Conservation (phyloP, 2,113 vertebrate species). For the Turnix velox region DNA sequence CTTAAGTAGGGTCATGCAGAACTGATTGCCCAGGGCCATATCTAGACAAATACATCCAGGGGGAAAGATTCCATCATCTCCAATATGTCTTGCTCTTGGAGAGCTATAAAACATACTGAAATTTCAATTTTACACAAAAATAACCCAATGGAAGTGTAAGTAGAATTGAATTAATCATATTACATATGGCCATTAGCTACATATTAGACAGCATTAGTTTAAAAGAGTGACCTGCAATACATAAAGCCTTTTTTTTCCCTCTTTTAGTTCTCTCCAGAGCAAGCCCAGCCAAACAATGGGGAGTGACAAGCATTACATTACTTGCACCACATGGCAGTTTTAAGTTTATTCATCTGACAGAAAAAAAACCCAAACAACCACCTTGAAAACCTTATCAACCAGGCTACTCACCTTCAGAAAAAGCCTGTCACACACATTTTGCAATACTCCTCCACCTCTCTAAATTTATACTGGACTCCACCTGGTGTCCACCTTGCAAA, state of each 20-base stretch:
- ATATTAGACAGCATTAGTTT: not conserved
- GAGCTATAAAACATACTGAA: not conserved
- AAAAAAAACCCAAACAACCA: not conserved
- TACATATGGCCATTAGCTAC: not conserved
- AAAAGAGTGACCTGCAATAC: not conserved
- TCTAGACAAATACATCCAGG: not conserved
- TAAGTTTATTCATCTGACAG: not conserved
- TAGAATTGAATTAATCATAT: not conserved
- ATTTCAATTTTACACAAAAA: not conserved
- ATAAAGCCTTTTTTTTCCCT: not conserved
- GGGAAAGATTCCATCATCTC: not conserved
- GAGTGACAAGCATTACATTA: not conserved
- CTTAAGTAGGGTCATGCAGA: not conserved
- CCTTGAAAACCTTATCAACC: not conserved
- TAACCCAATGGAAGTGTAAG: fast-evolving
- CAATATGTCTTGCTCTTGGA: fast-evolving
- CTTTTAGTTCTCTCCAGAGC: not conserved
- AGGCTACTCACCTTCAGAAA: not conserved
- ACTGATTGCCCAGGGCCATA: not conserved
- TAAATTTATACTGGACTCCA: not conserved
- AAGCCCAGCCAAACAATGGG: not conserved
- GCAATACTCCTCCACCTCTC: fast-evolving
- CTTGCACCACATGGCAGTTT: not conserved
- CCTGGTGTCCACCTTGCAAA: not conserved
- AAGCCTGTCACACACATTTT: not conserved